A percentile compares a stretch with the other conserved stretches of the same genome.
phyloP scores from a whole-genome alignment of 2,797 vertebrate genomes.

The Kryptolebias ocellatus region DNA sequence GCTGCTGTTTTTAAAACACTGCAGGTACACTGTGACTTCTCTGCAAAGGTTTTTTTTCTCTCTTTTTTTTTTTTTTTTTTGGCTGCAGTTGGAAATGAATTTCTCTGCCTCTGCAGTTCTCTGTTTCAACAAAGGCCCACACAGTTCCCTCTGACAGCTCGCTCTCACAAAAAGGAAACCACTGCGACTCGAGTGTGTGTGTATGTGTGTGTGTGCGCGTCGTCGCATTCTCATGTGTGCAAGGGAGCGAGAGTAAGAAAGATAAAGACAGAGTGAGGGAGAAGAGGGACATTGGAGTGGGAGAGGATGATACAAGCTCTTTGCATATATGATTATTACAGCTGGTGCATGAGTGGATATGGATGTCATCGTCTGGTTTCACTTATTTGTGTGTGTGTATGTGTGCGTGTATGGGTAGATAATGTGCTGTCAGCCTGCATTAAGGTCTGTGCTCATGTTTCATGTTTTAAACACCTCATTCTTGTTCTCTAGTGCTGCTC shows the following conservation, averaged over 20 bases:
- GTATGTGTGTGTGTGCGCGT: not conserved
- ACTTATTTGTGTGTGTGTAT: conserved; percentile 16
- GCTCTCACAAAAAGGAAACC: conserved; percentile 68
- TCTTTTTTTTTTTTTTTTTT: conserved; percentile 36
- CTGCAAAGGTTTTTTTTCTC: conserved; percentile 50
- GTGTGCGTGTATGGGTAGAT: conserved; percentile 22
- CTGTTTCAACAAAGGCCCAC: conserved; percentile 76
- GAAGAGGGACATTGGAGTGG: conserved; percentile 62
- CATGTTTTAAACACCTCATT: conserved; percentile 54
- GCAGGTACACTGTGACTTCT: conserved; percentile 74
- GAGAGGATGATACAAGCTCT: conserved; percentile 61
- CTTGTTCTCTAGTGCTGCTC: conserved; percentile 49
- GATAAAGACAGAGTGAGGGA: conserved; percentile 43
- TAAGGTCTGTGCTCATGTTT: conserved; percentile 59
- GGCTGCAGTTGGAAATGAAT: conserved; percentile 73
- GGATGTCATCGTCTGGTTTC: conserved; percentile 45
- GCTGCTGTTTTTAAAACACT: conserved; percentile 72
- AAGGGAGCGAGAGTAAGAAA: conserved; percentile 29
- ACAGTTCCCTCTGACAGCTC: conserved; percentile 74
- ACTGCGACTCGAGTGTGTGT: conserved; percentile 57
- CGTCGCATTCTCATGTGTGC: conserved; percentile 41
- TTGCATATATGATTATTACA: conserved; percentile 69
- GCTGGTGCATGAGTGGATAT: conserved; percentile 59
- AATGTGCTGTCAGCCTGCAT: conserved; percentile 58
- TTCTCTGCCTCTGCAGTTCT: conserved; percentile 72